Percentiles rank a stretch among this genome's conserved stretches.
These are phyloP conservation scores for Myxocyprinus asiaticus DNA, from an alignment of 2,113 vertebrate species.

Conservation along the genomic window DNA sequence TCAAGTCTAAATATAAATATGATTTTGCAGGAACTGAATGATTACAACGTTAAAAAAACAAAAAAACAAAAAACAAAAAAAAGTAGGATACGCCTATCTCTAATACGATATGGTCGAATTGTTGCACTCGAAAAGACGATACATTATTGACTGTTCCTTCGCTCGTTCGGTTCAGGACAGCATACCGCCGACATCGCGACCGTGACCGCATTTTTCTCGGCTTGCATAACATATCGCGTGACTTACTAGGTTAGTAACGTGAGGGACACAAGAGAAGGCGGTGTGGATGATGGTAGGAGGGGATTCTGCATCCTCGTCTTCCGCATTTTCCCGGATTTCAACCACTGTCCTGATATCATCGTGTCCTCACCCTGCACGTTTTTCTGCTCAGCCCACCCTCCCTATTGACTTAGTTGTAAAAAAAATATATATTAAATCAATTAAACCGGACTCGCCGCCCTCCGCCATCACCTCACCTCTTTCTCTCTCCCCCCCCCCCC, in stretches of 20 bases:
- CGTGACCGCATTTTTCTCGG: conserved; percentile 48
- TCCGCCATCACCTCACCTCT: conserved; percentile 10
- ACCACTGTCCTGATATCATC: conserved; percentile 48
- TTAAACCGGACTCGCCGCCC: conserved; percentile 7
- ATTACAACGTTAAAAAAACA: too few relatives aligned
- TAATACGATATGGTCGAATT: neutral
- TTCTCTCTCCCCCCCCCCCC: too few relatives aligned
- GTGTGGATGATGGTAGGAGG: conserved; percentile 60
- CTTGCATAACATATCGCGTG: conserved; percentile 57
- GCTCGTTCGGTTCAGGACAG: neutral
- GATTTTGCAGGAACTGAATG: neutral
- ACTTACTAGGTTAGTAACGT: conserved; percentile 42
- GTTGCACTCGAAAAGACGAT: neutral
- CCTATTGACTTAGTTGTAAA: conserved; percentile 26
- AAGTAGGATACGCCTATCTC: neutral
- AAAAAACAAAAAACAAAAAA: too few relatives aligned
- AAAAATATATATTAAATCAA: conserved; percentile 29
- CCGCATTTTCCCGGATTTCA: conserved; percentile 59
- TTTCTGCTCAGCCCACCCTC: conserved; percentile 6
- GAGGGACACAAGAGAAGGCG: conserved; percentile 34
- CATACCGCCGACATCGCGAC: conserved; percentile 11
- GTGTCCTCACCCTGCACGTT: conserved; percentile 44
- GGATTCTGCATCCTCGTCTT: conserved; percentile 55
- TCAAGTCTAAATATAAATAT: neutral
- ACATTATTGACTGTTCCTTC: neutral